Evolutionary conservation across 1,140 invertebrate species (phyloP), one percentile per base, ranked within the genome.

Genomic region (Solenopsis invicta): DNA sequence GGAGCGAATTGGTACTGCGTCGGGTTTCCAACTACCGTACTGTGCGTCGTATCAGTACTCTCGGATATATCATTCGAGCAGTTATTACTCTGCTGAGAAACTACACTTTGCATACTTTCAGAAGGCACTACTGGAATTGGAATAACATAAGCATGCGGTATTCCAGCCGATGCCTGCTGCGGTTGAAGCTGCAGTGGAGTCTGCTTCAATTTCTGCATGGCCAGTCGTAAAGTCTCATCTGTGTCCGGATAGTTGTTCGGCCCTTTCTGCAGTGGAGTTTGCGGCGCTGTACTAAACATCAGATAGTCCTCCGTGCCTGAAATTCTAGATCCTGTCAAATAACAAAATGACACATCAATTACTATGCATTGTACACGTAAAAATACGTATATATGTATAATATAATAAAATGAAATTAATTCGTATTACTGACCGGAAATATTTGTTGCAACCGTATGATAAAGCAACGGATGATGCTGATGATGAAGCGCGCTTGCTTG

Each of bases 71-170:
- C 91, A 66, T 34, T 91, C 10, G 85, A 66, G 66, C 91, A 91
- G 76, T 66, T 87, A 76, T 61, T 88, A 72, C 71, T 29, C 48
- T 92, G 91, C 59, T 91, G 91, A 8, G 90, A 56, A 66, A 88
- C 56, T 69, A 90, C 67, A 62, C 91, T 94, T 86, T 93, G 93
- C 80, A 94, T 90, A 81, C 94, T 95, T 52, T 95, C 94, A 86
- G 94, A 94, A 92, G 95, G 93, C 93, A 95, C 93, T 90, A 95
- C 91, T 89, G 94, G 93, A 90, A 95, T 95, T 87, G 94, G 95
- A 87, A 95, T 95, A 80, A 95, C 94, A 77, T 95, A 95, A 88
- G 95, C 94, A 78, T 94, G 94, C 29, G 94, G 88, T 85, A 95
- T 93, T 77, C 92, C 91, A 85, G 92, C 80, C 54, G 91, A 71